phyloP scores from a whole-genome alignment of 2,113 vertebrate genomes.

The Actinemys pallida region DNA sequence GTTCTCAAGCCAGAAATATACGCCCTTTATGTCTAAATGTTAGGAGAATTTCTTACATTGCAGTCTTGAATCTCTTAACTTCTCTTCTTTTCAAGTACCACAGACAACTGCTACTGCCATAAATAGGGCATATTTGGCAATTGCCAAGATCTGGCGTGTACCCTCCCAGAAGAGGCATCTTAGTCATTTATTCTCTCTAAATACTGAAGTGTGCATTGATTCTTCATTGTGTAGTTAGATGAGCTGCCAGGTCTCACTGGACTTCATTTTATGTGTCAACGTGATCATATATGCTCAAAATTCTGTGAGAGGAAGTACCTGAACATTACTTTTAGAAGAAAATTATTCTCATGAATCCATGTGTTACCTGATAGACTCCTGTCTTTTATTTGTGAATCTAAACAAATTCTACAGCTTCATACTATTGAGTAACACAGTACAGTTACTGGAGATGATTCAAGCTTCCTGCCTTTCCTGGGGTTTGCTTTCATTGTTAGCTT shows the following conservation, averaged over 20 bases:
- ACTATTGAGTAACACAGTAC: not conserved
- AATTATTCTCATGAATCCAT: not conserved
- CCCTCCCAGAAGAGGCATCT: not conserved
- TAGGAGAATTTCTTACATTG: not conserved
- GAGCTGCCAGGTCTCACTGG: not conserved
- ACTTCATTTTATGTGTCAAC: not conserved
- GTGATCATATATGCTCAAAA: not conserved
- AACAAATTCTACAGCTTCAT: not conserved
- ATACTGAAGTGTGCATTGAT: not conserved
- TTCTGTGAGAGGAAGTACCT: not conserved
- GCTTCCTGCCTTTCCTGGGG: not conserved
- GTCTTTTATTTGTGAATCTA: not conserved
- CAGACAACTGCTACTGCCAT: not conserved
- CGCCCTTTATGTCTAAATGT: constrained; percentile 3
- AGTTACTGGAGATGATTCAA: not conserved
- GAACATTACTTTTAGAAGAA: not conserved
- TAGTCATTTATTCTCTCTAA: not conserved
- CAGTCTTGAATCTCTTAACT: not conserved
- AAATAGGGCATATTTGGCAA: not conserved
- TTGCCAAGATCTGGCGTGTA: not conserved
- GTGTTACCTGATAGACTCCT: not conserved
- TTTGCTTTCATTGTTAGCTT: not conserved
- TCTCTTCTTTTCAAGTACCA: not conserved
- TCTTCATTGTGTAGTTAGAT: not conserved
- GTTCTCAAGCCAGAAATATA: not conserved